Percentiles rank a stretch among this genome's conserved stretches.
These are phyloP conservation scores for Brachyhypopomus occidentalis DNA, from an alignment of 2,113 vertebrate species.

Conservation along the genomic window DNA sequence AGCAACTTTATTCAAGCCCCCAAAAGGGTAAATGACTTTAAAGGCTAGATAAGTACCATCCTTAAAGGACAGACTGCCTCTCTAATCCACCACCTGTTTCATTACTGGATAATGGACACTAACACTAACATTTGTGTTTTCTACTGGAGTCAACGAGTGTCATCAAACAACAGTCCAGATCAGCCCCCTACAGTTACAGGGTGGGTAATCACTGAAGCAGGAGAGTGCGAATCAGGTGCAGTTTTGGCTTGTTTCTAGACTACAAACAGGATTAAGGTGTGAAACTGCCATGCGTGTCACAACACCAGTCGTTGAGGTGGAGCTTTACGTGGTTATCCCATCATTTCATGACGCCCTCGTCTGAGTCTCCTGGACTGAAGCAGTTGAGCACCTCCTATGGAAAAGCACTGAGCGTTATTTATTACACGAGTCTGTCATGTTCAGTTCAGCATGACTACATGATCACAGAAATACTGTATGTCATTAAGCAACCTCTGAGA, in stretches of 20 bases:
- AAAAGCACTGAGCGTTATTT: conserved; percentile 15
- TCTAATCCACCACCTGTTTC: too few species aligned
- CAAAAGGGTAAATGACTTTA: too few species aligned
- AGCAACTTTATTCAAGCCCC: too few species aligned
- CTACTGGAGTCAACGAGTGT: not conserved
- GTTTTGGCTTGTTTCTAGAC: conserved; percentile 11
- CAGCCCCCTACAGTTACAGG: not conserved
- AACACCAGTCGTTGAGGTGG: conserved; percentile 7
- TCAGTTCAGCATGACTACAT: not conserved
- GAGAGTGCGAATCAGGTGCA: not conserved
- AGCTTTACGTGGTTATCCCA: conserved; percentile 4
- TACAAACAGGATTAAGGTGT: not conserved
- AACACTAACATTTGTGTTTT: too few species aligned
- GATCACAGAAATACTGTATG: not conserved
- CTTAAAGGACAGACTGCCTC: too few species aligned
- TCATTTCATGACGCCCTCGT: conserved; percentile 43
- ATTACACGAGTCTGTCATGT: not conserved
- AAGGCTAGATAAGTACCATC: too few species aligned
- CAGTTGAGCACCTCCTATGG: conserved; percentile 63
- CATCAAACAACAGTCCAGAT: not conserved
- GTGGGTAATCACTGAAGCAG: not conserved
- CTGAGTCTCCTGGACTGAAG: conserved; percentile 54
- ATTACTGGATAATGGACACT: too few species aligned
- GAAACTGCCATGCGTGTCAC: not conserved
- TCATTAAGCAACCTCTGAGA: not conserved